Evolutionary conservation across 92 coral and sea anemone species (phyloP).

Genomic region (Ricordea florida): DNA sequence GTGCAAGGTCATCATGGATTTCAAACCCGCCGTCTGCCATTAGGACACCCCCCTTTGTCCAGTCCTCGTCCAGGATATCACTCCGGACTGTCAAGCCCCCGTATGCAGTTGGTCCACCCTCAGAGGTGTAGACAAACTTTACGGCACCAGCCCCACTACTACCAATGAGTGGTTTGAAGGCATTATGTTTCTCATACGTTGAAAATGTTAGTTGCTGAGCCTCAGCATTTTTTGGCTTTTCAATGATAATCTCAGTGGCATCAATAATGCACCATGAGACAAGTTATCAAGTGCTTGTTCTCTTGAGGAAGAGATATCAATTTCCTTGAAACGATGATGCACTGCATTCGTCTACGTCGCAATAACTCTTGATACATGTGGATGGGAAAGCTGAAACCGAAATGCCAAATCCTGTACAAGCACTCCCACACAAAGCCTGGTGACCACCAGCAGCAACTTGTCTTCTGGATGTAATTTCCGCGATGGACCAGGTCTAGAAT

Average conservation of each 20-base stretch:
- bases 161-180: conserved; percentile 2
- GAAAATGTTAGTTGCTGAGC: conserved; percentile 29
- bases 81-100: conserved; percentile 1
- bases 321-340: conserved; percentile 3
- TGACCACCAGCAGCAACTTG: not conserved
- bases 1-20: not conserved
- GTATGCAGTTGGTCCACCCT: not conserved
- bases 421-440: conserved; percentile 6
- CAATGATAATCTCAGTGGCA: conserved; percentile 29
- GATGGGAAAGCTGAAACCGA: no score
- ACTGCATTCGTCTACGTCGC: no score
- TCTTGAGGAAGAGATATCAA: conserved; percentile 5
- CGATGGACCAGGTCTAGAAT: not conserved
- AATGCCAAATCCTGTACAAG: not conserved
- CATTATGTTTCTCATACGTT: not conserved
- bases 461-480: not conserved
- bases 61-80: conserved; percentile 9
- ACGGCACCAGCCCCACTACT: conserved; percentile 1
- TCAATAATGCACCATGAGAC: conserved; percentile 19
- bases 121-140: not conserved
- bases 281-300: not conserved
- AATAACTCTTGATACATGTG: no score
- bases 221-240: conserved; percentile 12
- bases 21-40: conserved; percentile 11
- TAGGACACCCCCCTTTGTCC: conserved; percentile 20